Base-by-base conservation (phyloP, 2,888 invertebrate genomes). In the Isoperla grammatica region DNA sequence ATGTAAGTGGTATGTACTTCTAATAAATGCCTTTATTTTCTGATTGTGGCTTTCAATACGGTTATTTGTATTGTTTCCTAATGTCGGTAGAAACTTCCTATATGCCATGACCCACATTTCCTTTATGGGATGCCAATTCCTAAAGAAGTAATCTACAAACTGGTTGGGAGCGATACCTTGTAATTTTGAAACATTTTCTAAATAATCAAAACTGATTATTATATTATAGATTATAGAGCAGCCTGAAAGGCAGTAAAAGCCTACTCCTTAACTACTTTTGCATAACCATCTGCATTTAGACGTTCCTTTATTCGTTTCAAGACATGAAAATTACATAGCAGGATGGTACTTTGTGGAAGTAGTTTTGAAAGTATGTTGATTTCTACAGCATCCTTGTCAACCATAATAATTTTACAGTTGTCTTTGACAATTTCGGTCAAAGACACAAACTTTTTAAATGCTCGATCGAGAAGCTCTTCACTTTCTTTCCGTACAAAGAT, bases 51-150 rank as follows among this genome's bases (percentile, higher is more conserved):
- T 56, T 40, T 56, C 56, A 13, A 56, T 13, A 13, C 56, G 37
- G 15, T 56, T 56, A 56, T 56, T 56, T 15, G 56, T 56, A n/a
- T 56, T 56, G 39, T 56, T 56, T 3, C 56, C 56, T 40, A 56
- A 40, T 9, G 56, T 56, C 17, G 42, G 39, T 9, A 35, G 19
- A 11, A 9, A 15, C 13, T 19, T 43, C 4, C 40, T 45, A 2
- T n/a, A 22, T 40, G 12, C 17, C 17, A 15, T 17, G 12, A 43
- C 56, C 56, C 56, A 56, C 46, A 56, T 35, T 46, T 56, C 56
- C 15, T 43, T 56, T 40, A 37, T 40, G 3, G 15, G 37, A 13
- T 56, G 40, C 56, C 56, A 48, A 37, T 56, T 56, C 12, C 5
- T 45, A 43, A 19, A 12, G 39, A 19, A 56, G 19, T 42, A 56